Percentiles rank a stretch among this genome's conserved stretches.
These are phyloP conservation scores for Oophaga pumilio DNA, from an alignment of 2,113 vertebrate species.

Conservation along the genomic window DNA sequence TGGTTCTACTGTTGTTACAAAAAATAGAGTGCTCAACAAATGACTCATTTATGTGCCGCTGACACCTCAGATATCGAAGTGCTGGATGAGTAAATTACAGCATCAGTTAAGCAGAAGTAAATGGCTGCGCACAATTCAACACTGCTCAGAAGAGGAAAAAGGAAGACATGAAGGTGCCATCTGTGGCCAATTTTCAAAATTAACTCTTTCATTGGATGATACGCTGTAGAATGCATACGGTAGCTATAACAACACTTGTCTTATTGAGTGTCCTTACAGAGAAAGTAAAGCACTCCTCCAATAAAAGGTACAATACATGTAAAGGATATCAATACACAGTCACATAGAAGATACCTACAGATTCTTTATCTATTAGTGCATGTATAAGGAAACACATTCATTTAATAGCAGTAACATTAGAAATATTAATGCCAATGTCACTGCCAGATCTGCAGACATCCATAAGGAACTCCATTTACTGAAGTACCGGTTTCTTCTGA, in stretches of 20 bases:
- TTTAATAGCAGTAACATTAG: not conserved
- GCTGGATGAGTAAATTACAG: not conserved
- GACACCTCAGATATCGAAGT: not conserved
- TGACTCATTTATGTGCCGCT: not conserved
- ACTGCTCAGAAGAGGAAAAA: not conserved
- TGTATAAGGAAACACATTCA: too few species aligned
- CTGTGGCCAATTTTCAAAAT: not conserved
- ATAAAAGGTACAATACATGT: not conserved
- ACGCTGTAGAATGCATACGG: not conserved
- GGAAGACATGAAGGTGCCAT: not conserved
- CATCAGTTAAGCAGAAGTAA: slow-evolving; percentile 5
- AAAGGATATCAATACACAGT: not conserved
- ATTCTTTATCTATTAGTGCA: not conserved
- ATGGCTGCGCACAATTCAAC: not conserved
- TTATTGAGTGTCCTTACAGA: not conserved
- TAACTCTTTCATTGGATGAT: not conserved
- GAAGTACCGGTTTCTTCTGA: not conserved
- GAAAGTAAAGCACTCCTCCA: not conserved
- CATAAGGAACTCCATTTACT: not conserved
- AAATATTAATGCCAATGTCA: not conserved
- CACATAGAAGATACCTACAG: not conserved
- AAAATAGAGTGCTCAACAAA: not conserved
- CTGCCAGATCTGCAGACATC: not conserved
- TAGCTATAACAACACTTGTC: not conserved
- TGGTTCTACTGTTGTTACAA: too few species aligned